These are phyloP conservation scores for Semicossyphus pulcher DNA, from an alignment of 2,113 vertebrate species.

Conservation along the genomic window DNA sequence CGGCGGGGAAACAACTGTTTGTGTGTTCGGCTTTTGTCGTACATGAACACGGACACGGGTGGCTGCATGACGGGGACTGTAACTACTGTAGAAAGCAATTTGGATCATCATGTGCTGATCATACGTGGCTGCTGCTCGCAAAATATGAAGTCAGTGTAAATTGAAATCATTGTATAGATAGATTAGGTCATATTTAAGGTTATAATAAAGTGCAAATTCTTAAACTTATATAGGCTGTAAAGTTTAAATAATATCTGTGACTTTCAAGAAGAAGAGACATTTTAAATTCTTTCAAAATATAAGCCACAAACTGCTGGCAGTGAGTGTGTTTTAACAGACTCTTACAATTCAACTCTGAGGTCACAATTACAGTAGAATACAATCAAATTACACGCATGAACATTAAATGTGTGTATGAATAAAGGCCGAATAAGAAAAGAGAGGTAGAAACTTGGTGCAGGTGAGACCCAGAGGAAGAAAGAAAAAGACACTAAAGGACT, in stretches of 20 bases:
- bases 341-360: neutral
- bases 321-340: neutral
- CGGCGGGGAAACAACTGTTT: conserved; percentile 52
- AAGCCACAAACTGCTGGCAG: no score
- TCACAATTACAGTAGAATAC: conserved; percentile 1
- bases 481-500: neutral
- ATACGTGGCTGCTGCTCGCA: neutral
- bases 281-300: neutral
- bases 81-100: conserved; percentile 46
- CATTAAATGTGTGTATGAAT: neutral
- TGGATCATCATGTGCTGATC: conserved; percentile 59
- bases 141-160: neutral
- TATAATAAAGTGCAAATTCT: no score
- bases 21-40: conserved; percentile 62
- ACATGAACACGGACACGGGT: conserved; percentile 39
- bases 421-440: no score
- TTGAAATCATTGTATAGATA: neutral
- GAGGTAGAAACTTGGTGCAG: no score
- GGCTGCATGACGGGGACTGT: conserved; percentile 34
- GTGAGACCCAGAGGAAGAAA: no score
- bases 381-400: neutral
- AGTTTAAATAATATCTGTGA: neutral
- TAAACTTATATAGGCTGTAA: neutral
- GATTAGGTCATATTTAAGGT: neutral
- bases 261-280: neutral